Evolutionary conservation across 2,888 invertebrate genomes (phyloP).

Genomic region (Mesodorylaimus sp.): DNA sequence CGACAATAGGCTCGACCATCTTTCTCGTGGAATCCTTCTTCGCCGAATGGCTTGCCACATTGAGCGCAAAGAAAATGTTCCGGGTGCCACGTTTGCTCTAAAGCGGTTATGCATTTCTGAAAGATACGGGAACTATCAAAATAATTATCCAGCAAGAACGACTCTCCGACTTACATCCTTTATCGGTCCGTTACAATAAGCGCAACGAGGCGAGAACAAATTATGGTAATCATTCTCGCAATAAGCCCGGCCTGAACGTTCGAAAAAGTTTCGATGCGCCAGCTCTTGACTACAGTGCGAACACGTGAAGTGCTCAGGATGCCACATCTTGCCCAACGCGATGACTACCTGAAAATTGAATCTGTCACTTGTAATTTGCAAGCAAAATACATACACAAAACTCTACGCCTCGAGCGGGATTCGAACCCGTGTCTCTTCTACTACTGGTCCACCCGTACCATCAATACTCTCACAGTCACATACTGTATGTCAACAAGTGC

Average conservation of each 20-base stretch:
- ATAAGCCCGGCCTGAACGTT: constrained; percentile 80
- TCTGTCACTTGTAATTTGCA: no score
- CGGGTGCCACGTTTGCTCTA: constrained; percentile 92
- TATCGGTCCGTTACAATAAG: constrained; percentile 92
- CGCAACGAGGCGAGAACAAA: constrained; percentile 87
- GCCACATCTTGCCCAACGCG: constrained; percentile 88
- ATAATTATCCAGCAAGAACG: neutral
- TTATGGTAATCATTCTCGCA: constrained; percentile 94
- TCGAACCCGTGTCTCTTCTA: no score
- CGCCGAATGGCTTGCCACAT: constrained; percentile 73
- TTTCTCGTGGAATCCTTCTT: constrained; percentile 79
- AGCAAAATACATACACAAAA: no score
- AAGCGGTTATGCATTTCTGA: constrained; percentile 92
- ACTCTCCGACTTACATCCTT: constrained; percentile 57
- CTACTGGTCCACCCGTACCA: no score
- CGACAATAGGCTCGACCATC: constrained; percentile 62
- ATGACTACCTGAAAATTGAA: constrained; percentile 4
- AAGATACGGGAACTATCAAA: constrained; percentile 23
- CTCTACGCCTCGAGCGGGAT: neutral
- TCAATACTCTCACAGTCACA: no score
- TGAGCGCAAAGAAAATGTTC: constrained; percentile 95
- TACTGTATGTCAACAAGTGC: no score
- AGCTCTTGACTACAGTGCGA: constrained; percentile 83
- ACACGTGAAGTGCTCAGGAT: constrained; percentile 93
- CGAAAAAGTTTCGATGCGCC: constrained; percentile 91